These are phyloP conservation scores for Acromyrmex charruanus DNA, from an alignment of 1,140 invertebrate species.

Conservation along the genomic window DNA sequence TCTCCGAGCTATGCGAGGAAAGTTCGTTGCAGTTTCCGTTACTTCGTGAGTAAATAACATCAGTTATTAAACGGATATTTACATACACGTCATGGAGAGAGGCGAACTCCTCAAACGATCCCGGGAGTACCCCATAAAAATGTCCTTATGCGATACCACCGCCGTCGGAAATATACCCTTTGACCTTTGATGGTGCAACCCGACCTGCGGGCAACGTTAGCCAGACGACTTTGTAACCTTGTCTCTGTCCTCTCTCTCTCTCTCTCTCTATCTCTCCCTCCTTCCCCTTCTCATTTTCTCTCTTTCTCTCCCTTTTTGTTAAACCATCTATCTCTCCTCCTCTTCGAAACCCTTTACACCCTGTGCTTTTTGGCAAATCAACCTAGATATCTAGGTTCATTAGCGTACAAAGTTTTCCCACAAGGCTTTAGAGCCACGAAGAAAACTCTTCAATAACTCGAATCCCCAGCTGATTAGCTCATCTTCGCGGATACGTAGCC, in stretches of 20 bases:
- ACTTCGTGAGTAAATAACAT: slow-evolving; percentile 56
- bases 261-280: not conserved
- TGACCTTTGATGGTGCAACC: slow-evolving; percentile 66
- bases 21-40: slow-evolving; percentile 48
- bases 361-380: slow-evolving; percentile 51
- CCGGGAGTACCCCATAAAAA: slow-evolving; percentile 62
- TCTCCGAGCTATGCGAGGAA: slow-evolving; percentile 36
- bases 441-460: not conserved
- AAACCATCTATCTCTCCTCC: not conserved
- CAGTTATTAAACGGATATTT: slow-evolving; percentile 62
- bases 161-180: slow-evolving; percentile 56
- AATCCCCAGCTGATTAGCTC: slow-evolving; percentile 61
- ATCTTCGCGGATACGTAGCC: slow-evolving; percentile 53
- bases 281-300: not conserved
- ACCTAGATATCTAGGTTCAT: slow-evolving; percentile 65
- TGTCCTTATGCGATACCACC: slow-evolving; percentile 65
- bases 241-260: slow-evolving; percentile 44
- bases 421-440: slow-evolving; percentile 21
- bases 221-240: slow-evolving; percentile 72
- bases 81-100: slow-evolving; percentile 48
- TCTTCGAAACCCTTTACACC: slow-evolving; percentile 7
- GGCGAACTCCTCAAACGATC: slow-evolving; percentile 50
- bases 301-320: slow-evolving; percentile 19
- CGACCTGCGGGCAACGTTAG: slow-evolving; percentile 62
- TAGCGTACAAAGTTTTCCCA: slow-evolving; percentile 69